Percentiles rank a stretch among this genome's conserved stretches.
phyloP scores from a whole-genome alignment of 2,797 vertebrate genomes.

The Oreortyx pictus region DNA sequence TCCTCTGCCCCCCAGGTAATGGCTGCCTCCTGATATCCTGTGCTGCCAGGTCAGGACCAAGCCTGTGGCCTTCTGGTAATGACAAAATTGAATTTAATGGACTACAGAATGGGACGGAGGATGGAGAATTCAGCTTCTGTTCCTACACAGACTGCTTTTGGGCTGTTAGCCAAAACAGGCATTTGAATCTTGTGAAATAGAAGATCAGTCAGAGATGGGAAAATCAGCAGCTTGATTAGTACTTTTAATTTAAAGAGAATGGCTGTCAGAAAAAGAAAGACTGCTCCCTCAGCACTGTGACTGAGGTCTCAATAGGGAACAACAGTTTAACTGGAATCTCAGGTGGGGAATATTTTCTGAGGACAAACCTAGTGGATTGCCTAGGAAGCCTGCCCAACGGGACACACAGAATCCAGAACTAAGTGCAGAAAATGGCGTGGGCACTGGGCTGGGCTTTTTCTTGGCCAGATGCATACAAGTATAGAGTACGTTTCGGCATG shows the following conservation, averaged over 20 bases:
- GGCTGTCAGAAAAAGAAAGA: not conserved
- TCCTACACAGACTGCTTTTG: not conserved
- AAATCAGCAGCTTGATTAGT: not conserved
- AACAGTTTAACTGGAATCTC: not conserved
- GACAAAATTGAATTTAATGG: not conserved
- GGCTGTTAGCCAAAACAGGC: not conserved
- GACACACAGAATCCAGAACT: not conserved
- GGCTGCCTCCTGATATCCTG: not conserved
- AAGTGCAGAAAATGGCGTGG: not conserved
- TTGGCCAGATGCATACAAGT: not conserved
- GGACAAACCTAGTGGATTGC: not conserved
- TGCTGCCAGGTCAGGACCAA: not conserved
- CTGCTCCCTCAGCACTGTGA: not conserved
- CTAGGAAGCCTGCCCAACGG: not conserved
- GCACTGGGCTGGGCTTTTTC: not conserved
- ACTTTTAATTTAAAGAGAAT: constrained; percentile 26
- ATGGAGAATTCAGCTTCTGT: not conserved
- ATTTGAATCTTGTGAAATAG: not conserved
- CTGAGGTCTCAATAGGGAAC: not conserved
- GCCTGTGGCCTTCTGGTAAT: not conserved
- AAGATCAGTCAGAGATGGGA: not conserved
- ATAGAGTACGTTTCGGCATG: not conserved
- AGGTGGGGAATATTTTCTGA: not conserved
- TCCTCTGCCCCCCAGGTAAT: rapidly evolving
- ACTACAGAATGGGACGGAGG: not conserved